A percentile compares a stretch with the other conserved stretches of the same genome.
Evolutionary conservation across 1,140 invertebrate species (phyloP).

Genomic region (Bombus waltoni): DNA sequence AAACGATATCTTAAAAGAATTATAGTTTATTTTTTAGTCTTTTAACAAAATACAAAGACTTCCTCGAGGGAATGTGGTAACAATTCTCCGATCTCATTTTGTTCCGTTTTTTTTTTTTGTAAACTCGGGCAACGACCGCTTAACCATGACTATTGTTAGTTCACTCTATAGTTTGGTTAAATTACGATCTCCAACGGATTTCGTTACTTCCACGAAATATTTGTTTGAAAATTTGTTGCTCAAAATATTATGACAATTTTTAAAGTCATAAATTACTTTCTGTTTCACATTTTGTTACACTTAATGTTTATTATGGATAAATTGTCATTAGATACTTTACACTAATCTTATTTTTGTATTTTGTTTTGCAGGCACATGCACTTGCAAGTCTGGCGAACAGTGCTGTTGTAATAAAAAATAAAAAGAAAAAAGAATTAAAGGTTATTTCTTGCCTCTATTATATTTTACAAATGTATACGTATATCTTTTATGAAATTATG

Average conservation of each 20-base stretch:
- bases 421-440: neutral
- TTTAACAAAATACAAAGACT: neutral
- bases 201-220: neutral
- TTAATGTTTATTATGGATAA: neutral
- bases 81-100: neutral
- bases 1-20: neutral
- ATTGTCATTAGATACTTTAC: neutral
- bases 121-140: slow-evolving; percentile 53
- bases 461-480: neutral
- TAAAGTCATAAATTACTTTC: too few relatives aligned
- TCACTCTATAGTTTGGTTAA: neutral
- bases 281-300: neutral
- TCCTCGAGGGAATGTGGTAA: slow-evolving; percentile 8
- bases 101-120: slow-evolving; percentile 40
- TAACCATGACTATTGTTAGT: slow-evolving; percentile 22
- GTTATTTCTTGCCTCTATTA: too few relatives aligned
- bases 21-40: neutral
- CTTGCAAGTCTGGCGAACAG: slow-evolving; percentile 67
- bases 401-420: slow-evolving; percentile 55
- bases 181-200: neutral
- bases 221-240: neutral
- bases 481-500: neutral
- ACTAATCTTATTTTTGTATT: neutral
- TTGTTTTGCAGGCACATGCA: slow-evolving; percentile 67
- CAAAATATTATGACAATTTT: neutral